phyloP scores from a whole-genome alignment of 2,113 vertebrate species.

The Pterocles burchelli region DNA sequence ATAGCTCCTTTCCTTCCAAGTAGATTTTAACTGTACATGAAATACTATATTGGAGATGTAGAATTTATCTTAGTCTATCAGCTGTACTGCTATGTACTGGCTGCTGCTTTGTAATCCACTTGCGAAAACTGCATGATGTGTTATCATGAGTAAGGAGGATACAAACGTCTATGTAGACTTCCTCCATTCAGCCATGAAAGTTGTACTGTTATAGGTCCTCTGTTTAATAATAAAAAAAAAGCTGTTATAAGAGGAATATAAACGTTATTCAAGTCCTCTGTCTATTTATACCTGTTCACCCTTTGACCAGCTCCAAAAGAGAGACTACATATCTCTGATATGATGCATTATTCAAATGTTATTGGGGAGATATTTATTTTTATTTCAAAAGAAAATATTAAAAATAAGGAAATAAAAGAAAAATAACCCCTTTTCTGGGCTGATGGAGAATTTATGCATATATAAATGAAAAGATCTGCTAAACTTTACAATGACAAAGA shows the following conservation, averaged over 20 bases:
- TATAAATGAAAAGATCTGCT: conserved; percentile 3
- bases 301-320: background rate
- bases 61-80: conserved; percentile 7
- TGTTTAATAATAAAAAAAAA: background rate
- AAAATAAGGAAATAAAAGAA: conserved; percentile 1
- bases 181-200: background rate
- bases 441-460: background rate
- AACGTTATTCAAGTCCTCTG: background rate
- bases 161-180: background rate
- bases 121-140: background rate
- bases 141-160: background rate
- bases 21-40: background rate
- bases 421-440: background rate
- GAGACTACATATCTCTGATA: background rate
- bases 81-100: background rate
- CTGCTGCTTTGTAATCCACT: background rate
- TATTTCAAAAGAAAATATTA: background rate
- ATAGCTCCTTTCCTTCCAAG: background rate
- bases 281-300: background rate
- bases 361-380: background rate
- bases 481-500: background rate
- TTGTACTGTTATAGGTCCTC: background rate
- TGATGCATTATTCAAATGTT: background rate
- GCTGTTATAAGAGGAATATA: background rate
- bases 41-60: background rate